A percentile compares a stretch with the other conserved stretches of the same genome.
Evolutionary conservation across 2,888 invertebrate genomes (phyloP).

Genomic region (Adineta ricciae): DNA sequence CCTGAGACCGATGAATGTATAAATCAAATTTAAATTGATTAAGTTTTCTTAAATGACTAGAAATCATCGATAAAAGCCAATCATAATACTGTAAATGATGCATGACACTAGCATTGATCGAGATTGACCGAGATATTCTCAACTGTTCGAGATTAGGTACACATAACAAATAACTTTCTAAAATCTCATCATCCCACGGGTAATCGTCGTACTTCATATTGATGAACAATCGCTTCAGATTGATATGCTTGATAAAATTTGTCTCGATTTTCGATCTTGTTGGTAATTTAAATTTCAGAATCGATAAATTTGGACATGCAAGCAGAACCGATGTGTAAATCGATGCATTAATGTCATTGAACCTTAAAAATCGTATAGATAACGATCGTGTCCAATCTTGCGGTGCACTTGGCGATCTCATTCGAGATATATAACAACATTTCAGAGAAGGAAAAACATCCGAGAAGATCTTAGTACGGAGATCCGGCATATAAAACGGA

Average conservation of each 20-base stretch:
- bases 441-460: background rate
- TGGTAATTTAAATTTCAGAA: background rate
- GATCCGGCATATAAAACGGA: background rate
- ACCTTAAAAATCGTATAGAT: background rate
- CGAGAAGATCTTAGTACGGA: background rate
- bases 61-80: background rate
- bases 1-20: background rate
- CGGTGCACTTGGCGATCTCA: background rate
- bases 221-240: background rate
- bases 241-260: background rate
- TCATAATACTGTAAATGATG: background rate
- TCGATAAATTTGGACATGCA: background rate
- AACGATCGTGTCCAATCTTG: background rate
- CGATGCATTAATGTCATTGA: background rate
- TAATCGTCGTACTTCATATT: background rate
- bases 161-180: background rate
- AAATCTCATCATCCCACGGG: background rate
- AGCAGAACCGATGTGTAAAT: background rate
- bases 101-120: background rate
- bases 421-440: background rate
- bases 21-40: background rate
- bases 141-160: background rate
- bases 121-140: background rate
- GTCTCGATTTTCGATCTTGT: background rate
- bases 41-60: background rate